Evolutionary conservation across 2,797 vertebrate species (phyloP).

Genomic region (Danio choprae): DNA sequence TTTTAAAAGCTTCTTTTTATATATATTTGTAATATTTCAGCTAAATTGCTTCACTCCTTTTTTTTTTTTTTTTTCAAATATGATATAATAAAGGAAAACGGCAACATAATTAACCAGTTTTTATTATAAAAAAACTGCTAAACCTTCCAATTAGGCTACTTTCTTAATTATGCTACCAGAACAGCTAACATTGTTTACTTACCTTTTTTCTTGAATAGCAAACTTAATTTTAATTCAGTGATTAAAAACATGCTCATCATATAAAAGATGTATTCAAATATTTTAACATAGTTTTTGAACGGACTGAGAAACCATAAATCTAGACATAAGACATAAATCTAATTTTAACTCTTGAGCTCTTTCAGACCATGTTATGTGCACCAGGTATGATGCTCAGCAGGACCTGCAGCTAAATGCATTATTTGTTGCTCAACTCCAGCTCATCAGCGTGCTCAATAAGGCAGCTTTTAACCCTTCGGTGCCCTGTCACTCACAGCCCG

Average conservation of each 20-base stretch:
- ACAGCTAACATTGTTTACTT: neutral
- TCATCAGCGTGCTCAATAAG: conserved; percentile 15
- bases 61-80: neutral
- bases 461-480: conserved; percentile 34
- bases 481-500: conserved; percentile 12
- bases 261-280: neutral
- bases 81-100: neutral
- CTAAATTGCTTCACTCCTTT: neutral
- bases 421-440: conserved; percentile 21
- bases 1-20: neutral
- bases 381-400: neutral
- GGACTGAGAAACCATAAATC: neutral
- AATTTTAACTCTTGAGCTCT: neutral
- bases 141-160: neutral
- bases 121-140: neutral
- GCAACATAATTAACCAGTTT: neutral
- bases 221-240: neutral
- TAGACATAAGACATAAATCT: neutral
- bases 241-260: neutral
- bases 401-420: conserved; percentile 24
- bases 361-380: neutral
- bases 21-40: neutral
- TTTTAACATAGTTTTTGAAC: neutral
- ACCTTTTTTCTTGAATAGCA: neutral
- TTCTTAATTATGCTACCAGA: neutral